Base-by-base conservation (phyloP, 2,113 vertebrate species). In the Aramus guarauna region DNA sequence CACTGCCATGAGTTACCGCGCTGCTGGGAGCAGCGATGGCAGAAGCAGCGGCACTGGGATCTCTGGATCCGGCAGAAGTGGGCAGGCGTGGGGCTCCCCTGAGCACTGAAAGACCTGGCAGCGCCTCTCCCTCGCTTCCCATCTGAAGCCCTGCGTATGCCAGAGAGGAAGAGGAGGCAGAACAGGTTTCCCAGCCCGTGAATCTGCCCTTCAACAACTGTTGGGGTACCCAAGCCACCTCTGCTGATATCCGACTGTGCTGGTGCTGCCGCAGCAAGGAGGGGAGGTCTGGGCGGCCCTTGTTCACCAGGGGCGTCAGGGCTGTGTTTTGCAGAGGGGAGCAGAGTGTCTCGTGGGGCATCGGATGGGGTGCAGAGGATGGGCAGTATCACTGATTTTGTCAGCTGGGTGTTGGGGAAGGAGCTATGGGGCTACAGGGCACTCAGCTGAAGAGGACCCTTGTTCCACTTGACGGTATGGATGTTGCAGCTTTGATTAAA, bases 311-410 rank as follows among this genome's bases (percentile, higher is more conserved):
- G 36, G 45, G 4, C 4, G 0, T 47, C 39, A 41, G 39, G 39
- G 39, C 39, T 41, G 39, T 41, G 7, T 77, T 82, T 45, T 52
- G 50, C 1, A 1, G 27, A 22, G 37, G 11, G n/a, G 29, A 78
- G 32, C 47, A 72, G 30, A 47, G n/a, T 2, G 2, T 37, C 47
- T 59, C 0, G 0, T 32, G 23, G 34, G 27, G 14, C 22, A 9
- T 9, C 13, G 14, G 24, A 19, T 29, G 37, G 30, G 21, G 22
- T 39, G 24, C 34, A 37, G 71, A 36, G 26, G 34, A 8, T 29
- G 52, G n/a, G 48, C 18, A 63, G 4, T 48, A 69, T 52, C 39
- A 3, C 17, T 55, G n/a, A 11, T n/a, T 27, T 63, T 56, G 10
- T 52, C 27, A 43, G 2, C 27, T 45, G 11, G 10, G 5, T 52